Conservation (phyloP, 1,140 invertebrate species). For the Batillaria attramentaria region DNA sequence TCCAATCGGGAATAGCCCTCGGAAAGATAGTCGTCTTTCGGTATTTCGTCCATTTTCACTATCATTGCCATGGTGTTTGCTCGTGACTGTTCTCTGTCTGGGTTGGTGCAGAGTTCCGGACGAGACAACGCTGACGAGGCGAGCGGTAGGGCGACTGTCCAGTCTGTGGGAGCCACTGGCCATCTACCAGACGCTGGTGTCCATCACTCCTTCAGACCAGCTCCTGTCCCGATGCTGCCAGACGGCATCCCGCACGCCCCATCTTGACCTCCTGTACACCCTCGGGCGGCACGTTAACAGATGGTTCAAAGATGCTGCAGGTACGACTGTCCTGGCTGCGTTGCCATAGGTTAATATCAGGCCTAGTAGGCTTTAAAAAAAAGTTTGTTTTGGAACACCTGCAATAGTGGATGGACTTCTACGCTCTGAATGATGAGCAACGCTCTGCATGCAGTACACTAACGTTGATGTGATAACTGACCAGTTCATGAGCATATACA, state of each 20-base stretch:
- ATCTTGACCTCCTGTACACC: slow-evolving; percentile 11
- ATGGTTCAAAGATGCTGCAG: background rate
- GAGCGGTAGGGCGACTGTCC: background rate
- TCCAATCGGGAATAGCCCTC: background rate
- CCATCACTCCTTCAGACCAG: background rate
- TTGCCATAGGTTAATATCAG: background rate
- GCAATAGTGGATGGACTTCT: no score
- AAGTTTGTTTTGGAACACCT: background rate
- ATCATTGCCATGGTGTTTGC: background rate
- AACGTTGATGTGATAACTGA: background rate
- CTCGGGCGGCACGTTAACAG: background rate
- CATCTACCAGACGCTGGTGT: slow-evolving; percentile 11
- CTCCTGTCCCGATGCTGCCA: slow-evolving; percentile 7
- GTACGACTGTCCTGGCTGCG: background rate
- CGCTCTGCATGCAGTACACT: background rate
- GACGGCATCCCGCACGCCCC: background rate
- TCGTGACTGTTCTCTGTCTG: background rate
- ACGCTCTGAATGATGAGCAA: background rate
- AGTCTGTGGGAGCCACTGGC: slow-evolving; percentile 13
- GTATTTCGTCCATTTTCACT: background rate
- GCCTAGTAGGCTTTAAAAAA: background rate
- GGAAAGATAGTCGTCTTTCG: background rate
- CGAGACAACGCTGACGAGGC: background rate
- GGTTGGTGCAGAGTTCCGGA: background rate
- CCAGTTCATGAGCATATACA: background rate